Percentiles rank a stretch among this genome's conserved stretches.
Conservation (phyloP, 1,140 invertebrate species). For the Meloidogyne floridensis region DNA sequence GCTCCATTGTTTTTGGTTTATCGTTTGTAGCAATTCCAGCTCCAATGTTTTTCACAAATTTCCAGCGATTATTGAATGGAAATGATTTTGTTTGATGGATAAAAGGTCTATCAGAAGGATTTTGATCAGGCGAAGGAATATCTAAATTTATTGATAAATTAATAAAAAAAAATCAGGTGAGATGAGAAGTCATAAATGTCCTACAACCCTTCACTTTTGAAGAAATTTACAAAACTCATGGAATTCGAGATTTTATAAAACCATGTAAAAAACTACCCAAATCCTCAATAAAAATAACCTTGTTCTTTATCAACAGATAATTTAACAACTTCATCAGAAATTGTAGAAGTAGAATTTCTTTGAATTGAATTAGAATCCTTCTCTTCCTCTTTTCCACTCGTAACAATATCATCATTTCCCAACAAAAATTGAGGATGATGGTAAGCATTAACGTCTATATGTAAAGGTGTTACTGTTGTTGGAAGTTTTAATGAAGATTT, state of each 20-base stretch:
- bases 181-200: too few species aligned
- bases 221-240: too few species aligned
- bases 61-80: background rate
- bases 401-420: background rate
- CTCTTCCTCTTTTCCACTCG: background rate
- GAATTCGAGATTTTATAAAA: background rate
- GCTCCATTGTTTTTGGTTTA: background rate
- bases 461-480: background rate
- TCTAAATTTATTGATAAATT: background rate
- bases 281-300: background rate
- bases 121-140: background rate
- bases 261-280: background rate
- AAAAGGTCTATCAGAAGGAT: background rate
- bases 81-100: background rate
- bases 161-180: too few species aligned
- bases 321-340: background rate
- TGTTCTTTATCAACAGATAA: background rate
- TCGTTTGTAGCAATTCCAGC: background rate
- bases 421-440: background rate
- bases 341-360: constrained; percentile 5
- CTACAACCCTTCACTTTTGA: background rate
- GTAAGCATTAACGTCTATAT: background rate
- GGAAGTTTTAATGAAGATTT: background rate
- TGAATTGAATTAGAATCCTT: background rate
- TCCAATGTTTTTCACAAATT: background rate